Evolutionary conservation across 1,140 invertebrate species (phyloP).

Genomic region (Drosophila mayri): DNA sequence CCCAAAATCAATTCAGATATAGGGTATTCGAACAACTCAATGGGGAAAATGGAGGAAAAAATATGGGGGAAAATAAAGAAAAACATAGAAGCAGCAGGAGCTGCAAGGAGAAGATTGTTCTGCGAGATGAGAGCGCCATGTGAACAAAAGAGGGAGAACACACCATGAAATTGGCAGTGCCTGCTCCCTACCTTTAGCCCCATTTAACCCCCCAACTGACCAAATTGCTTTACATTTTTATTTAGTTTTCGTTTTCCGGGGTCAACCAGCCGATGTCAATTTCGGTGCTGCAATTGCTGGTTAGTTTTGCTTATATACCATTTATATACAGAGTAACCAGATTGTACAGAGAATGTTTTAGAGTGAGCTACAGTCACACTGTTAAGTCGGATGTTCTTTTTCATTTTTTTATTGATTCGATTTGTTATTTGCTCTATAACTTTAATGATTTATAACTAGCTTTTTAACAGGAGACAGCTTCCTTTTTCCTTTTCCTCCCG

Average conservation of each 20-base stretch:
- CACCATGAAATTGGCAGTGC: conserved; percentile 70
- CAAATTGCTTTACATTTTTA: conserved; percentile 74
- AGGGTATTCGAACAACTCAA: conserved; percentile 14
- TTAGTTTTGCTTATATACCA: not conserved
- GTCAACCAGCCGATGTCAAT: conserved; percentile 69
- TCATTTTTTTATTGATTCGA: not conserved
- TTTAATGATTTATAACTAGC: conserved; percentile 5
- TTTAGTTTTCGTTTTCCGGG: conserved; percentile 60
- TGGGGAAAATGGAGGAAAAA: conserved; percentile 13
- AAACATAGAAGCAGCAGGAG: not conserved
- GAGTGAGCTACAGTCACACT: not conserved
- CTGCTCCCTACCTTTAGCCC: not conserved
- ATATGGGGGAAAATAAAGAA: not conserved
- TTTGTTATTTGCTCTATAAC: not conserved
- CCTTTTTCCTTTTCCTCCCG: not conserved
- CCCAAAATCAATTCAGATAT: not conserved
- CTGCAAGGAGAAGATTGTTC: conserved; percentile 16
- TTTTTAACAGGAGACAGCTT: not conserved
- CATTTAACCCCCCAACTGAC: not conserved
- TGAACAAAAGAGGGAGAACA: conserved; percentile 55
- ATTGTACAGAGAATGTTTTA: not conserved
- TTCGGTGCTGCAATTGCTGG: conserved; percentile 14
- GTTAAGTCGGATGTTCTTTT: too few relatives aligned
- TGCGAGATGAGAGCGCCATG: conserved; percentile 12
- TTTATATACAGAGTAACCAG: not conserved